Conservation (phyloP, 2,113 vertebrate species). For the Cynocephalus volans region DNA sequence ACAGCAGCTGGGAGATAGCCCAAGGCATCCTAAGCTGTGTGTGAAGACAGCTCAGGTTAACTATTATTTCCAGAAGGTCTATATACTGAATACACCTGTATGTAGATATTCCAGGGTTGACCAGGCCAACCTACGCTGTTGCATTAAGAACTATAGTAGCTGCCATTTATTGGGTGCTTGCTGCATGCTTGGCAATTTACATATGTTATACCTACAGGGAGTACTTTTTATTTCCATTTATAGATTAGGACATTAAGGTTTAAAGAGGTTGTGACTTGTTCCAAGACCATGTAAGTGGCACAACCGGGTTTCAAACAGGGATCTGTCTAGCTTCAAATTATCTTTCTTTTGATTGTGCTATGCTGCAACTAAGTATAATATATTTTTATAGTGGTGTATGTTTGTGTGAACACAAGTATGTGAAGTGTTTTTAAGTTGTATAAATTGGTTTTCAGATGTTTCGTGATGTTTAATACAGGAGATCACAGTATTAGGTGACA, state of each 20-base stretch:
- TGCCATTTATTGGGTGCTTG: conserved; percentile 21
- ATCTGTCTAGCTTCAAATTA: conserved; percentile 2
- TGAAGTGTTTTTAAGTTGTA: conserved; percentile 16
- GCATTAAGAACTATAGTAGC: not conserved
- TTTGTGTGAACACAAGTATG: conserved; percentile 25
- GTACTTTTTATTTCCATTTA: not conserved
- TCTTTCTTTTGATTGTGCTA: not conserved
- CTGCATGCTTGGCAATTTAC: not conserved
- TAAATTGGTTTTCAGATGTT: not conserved
- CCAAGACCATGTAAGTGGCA: not conserved
- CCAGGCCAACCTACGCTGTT: not conserved
- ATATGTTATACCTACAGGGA: not conserved
- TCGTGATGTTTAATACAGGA: not conserved
- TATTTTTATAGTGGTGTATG: not conserved
- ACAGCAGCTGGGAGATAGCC: conserved; percentile 72
- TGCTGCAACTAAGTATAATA: not conserved
- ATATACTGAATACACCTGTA: not conserved
- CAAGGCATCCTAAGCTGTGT: conserved; percentile 7
- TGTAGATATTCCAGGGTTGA: conserved; percentile 33
- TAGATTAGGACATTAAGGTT: not conserved
- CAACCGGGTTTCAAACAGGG: not conserved
- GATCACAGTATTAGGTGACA: not conserved
- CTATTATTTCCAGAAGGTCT: conserved; percentile 23
- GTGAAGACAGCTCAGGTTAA: not conserved
- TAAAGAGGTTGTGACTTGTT: conserved; percentile 1